These are phyloP conservation scores for Hirundichthys speculiger DNA, from an alignment of 2,113 vertebrate species.

Conservation along the genomic window DNA sequence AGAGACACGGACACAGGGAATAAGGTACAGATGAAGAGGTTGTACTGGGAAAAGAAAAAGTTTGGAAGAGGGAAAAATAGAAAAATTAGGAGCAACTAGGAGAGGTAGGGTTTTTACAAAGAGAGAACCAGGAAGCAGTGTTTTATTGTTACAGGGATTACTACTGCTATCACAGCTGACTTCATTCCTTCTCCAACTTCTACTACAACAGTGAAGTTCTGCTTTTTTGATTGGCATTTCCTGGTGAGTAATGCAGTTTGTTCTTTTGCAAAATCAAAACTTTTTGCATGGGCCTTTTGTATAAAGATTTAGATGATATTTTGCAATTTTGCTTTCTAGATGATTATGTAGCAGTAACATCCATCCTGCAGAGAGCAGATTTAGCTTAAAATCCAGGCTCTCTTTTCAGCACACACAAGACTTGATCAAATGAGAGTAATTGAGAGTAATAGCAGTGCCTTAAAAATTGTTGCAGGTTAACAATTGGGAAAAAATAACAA, in stretches of 20 bases:
- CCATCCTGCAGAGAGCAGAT: background rate
- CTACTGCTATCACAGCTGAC: conserved; percentile 7
- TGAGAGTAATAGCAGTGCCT: no score
- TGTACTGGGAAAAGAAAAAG: conserved; percentile 10
- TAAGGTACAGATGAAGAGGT: conserved; percentile 20
- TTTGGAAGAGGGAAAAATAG: conserved; percentile 3
- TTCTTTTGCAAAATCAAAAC: conserved; percentile 5
- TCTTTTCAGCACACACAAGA: no score
- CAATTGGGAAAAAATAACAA: no score
- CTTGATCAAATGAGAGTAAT: no score
- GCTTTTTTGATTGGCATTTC: conserved; percentile 40
- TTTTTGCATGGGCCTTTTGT: background rate
- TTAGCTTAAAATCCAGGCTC: no score
- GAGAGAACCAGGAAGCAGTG: conserved; percentile 65
- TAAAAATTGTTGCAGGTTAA: no score
- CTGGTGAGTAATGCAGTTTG: conserved; percentile 65
- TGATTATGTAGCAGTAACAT: background rate
- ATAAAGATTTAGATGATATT: background rate
- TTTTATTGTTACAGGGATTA: conserved; percentile 40
- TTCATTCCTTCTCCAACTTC: conserved; percentile 4
- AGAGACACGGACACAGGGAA: conserved; percentile 20
- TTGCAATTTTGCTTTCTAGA: background rate
- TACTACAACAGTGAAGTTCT: conserved; percentile 44
- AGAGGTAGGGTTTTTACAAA: conserved; percentile 36
- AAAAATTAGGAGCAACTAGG: conserved; percentile 4